Conservation (phyloP, 2,888 invertebrate species). For the Unio pictorum region DNA sequence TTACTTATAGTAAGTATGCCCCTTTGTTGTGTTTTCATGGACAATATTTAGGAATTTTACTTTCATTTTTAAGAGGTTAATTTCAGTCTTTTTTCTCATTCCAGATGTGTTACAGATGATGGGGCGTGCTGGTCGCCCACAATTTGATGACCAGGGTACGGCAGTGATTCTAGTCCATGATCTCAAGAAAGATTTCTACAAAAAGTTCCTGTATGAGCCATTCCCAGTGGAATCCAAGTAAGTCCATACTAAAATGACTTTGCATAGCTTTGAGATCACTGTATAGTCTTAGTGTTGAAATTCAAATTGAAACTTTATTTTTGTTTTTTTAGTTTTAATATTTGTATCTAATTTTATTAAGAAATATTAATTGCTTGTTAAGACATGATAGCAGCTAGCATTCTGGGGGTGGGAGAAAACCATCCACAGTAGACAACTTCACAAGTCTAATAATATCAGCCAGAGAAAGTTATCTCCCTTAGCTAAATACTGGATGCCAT, state of each 20-base stretch:
- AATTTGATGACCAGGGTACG: constrained; percentile 91
- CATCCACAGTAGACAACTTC: background rate
- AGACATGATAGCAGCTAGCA: background rate
- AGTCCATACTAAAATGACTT: constrained; percentile 15
- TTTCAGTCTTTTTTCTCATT: constrained; percentile 16
- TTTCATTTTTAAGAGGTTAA: background rate
- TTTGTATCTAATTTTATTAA: too few species aligned
- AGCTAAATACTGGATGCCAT: too few species aligned
- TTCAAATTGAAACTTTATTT: too few species aligned
- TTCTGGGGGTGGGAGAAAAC: background rate
- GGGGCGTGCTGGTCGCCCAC: constrained; percentile 97
- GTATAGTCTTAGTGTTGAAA: too few species aligned
- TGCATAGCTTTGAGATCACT: too few species aligned
- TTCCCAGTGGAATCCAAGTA: constrained; percentile 95
- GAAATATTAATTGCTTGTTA: background rate
- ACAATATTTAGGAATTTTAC: background rate
- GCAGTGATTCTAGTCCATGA: constrained; percentile 86
- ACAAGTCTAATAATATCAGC: too few species aligned
- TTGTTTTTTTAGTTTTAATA: too few species aligned
- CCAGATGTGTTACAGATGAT: constrained; percentile 99
- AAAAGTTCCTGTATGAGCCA: constrained; percentile 98
- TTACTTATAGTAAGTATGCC: too few species aligned
- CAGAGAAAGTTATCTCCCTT: too few species aligned
- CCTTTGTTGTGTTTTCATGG: too few species aligned
- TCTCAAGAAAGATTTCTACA: constrained; percentile 98